Percentiles rank a stretch among this genome's conserved stretches.
These are phyloP conservation scores for Limnephilus marmoratus DNA, from an alignment of 2,888 invertebrate species.

Conservation along the genomic window DNA sequence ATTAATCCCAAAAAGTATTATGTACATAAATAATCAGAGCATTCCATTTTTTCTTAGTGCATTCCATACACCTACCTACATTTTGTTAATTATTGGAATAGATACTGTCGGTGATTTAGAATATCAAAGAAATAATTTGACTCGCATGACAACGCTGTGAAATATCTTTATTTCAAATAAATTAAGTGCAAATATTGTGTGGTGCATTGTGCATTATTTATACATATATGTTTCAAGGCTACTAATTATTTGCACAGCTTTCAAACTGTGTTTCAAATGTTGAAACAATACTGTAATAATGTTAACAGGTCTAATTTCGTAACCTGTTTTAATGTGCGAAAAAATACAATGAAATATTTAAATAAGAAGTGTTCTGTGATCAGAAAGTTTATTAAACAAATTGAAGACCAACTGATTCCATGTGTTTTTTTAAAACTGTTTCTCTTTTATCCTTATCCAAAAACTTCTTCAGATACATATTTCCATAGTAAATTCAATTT, in stretches of 20 bases:
- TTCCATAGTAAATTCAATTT: too few species aligned
- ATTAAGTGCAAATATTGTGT: not conserved
- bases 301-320: not conserved
- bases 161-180: not conserved
- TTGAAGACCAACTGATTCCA: not conserved
- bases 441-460: too few species aligned
- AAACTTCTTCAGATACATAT: too few species aligned
- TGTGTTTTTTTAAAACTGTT: not conserved
- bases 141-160: not conserved
- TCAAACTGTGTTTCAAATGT: not conserved
- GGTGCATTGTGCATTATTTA: too few species aligned
- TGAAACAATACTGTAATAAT: not conserved
- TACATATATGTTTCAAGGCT: not conserved
- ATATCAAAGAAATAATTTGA: not conserved
- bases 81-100: not conserved
- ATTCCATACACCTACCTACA: not conserved
- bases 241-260: not conserved
- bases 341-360: not conserved
- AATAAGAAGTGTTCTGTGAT: not conserved
- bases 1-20: not conserved
- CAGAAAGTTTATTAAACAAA: not conserved
- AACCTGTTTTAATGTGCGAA: not conserved
- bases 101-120: not conserved
- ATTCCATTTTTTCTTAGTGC: not conserved
- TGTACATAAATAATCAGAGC: not conserved